Evolutionary conservation across 2,888 invertebrate species (phyloP).

Genomic region (Frankliniella fusca): DNA sequence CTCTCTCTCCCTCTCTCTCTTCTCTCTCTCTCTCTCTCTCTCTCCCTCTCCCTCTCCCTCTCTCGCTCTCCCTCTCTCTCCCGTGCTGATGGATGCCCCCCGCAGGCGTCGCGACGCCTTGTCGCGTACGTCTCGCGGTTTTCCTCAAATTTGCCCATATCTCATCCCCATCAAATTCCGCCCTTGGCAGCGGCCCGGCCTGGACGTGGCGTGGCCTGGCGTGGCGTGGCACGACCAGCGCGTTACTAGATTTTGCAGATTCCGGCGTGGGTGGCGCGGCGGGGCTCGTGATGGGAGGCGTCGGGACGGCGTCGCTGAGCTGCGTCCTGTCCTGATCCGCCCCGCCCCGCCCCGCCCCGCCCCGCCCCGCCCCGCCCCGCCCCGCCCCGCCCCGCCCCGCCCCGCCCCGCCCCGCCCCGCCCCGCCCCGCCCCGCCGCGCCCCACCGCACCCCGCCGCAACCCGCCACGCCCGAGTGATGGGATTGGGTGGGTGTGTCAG

Average conservation of each 20-base stretch:
- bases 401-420: not conserved
- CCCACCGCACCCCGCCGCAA: too few species aligned
- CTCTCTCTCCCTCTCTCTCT: slow-evolving; percentile 7
- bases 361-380: too few species aligned
- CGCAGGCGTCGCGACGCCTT: not conserved
- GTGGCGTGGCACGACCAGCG: not conserved
- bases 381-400: not conserved
- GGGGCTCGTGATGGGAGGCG: not conserved
- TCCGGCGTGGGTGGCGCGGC: not conserved
- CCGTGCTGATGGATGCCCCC: not conserved
- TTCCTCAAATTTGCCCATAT: slow-evolving; percentile 23
- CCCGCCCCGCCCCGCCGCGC: too few species aligned
- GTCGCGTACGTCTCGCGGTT: not conserved
- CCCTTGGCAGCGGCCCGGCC: slow-evolving; percentile 10
- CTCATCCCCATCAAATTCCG: slow-evolving; percentile 14
- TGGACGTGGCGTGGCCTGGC: not conserved
- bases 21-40: not conserved
- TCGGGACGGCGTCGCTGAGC: not conserved
- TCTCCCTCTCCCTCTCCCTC: not conserved
- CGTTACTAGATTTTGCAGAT: slow-evolving; percentile 23
- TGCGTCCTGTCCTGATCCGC: not conserved
- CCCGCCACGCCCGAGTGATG: too few species aligned
- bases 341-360: not conserved
- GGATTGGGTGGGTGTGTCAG: too few species aligned
- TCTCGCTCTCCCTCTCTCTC: not conserved